These are phyloP conservation scores for Archocentrus centrarchus DNA, from an alignment of 2,113 vertebrate species.

Conservation along the genomic window DNA sequence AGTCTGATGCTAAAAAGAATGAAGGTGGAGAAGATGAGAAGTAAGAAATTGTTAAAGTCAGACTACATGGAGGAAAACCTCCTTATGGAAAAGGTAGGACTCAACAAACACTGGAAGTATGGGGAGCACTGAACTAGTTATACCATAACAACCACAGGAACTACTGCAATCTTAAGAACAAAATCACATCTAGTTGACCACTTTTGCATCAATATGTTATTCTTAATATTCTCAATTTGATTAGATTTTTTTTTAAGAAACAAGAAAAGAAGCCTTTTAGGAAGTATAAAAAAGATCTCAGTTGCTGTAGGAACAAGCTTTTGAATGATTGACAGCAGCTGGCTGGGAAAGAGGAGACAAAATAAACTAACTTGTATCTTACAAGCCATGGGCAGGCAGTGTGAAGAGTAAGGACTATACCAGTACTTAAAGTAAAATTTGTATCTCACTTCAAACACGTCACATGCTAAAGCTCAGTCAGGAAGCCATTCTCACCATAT, in stretches of 20 bases:
- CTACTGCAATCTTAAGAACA: neutral
- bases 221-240: neutral
- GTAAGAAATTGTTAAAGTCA: conserved; percentile 7
- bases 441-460: neutral
- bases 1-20: conserved; percentile 27
- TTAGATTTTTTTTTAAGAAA: neutral
- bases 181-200: neutral
- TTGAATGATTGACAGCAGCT: conserved; percentile 1
- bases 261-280: neutral
- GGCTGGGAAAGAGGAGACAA: neutral
- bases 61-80: neutral
- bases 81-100: neutral
- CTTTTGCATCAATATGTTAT: neutral
- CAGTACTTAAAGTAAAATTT: neutral
- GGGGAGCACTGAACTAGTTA: neutral
- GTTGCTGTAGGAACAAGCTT: conserved; percentile 1
- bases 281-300: neutral
- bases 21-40: conserved; percentile 11
- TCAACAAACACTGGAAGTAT: neutral
- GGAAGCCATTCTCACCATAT: neutral
- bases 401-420: neutral
- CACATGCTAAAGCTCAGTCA: neutral
- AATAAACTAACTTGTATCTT: neutral
- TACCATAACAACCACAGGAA: neutral
- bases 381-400: neutral